Evolutionary conservation across 2,113 vertebrate genomes (phyloP).

Genomic region (Aepyceros melampus): DNA sequence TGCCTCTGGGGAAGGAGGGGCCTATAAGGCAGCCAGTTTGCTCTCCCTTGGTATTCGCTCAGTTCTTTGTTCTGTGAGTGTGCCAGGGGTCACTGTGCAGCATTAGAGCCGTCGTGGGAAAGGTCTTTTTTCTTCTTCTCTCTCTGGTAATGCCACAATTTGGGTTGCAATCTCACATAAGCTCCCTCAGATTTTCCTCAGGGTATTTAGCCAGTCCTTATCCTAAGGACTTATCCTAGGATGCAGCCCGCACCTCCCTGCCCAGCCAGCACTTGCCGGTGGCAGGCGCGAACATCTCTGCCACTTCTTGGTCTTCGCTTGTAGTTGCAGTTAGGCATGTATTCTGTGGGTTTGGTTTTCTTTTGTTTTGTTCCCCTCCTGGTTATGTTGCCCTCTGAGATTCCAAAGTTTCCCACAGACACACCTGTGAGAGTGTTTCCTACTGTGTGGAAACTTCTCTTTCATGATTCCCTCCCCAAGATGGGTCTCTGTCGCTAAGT

Average conservation of each 20-base stretch:
- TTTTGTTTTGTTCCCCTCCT: not conserved
- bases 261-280: fast-evolving
- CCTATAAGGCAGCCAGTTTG: not conserved
- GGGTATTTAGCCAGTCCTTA: not conserved
- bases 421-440: not conserved
- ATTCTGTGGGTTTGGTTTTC: not conserved
- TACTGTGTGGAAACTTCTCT: not conserved
- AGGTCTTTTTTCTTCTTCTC: not conserved
- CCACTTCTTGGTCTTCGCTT: not conserved
- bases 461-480: not conserved
- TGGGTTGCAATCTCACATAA: not conserved
- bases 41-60: not conserved
- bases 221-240: not conserved
- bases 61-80: not conserved
- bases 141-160: not conserved
- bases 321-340: not conserved
- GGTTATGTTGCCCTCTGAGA: not conserved
- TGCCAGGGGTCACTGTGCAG: not conserved
- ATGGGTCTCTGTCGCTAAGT: not conserved
- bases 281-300: not conserved
- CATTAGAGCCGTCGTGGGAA: not conserved
- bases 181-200: not conserved
- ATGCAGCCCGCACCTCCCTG: not conserved
- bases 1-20: not conserved
- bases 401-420: not conserved